Evolutionary conservation across 1,140 invertebrate genomes (phyloP).

Genomic region (Oscheius sp.): DNA sequence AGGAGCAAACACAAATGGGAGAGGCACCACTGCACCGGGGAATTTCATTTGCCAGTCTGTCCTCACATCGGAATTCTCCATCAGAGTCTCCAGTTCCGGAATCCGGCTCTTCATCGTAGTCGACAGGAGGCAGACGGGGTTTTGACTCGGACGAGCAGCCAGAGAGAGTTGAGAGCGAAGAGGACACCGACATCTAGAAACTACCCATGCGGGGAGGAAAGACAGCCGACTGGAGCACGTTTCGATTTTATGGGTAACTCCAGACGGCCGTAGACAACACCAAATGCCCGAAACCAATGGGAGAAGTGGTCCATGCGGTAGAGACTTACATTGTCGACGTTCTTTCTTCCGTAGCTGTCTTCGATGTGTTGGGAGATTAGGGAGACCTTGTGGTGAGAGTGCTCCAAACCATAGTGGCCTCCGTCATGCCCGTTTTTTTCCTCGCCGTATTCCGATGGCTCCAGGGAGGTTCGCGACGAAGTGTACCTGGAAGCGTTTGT

Average conservation of each 20-base stretch:
- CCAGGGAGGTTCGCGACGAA: conserved; percentile 57
- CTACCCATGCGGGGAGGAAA: conserved; percentile 5
- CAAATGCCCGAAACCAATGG: conserved; percentile 21
- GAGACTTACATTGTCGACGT: conserved; percentile 26
- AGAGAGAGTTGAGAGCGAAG: conserved; percentile 39
- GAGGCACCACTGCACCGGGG: conserved; percentile 16
- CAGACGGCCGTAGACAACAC: no score
- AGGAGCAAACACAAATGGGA: not conserved
- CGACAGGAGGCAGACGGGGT: conserved; percentile 47
- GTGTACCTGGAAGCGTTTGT: conserved; percentile 53
- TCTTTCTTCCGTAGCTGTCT: conserved; percentile 25
- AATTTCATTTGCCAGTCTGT: no score
- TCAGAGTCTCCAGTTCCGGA: conserved; percentile 52
- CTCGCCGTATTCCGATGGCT: conserved; percentile 59
- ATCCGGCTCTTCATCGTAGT: conserved; percentile 56
- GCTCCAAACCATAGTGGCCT: conserved; percentile 22
- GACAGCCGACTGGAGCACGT: conserved; percentile 11
- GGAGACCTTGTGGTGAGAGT: conserved; percentile 30
- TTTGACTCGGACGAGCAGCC: conserved; percentile 6
- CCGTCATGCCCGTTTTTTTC: conserved; percentile 30
- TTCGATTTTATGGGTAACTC: not conserved
- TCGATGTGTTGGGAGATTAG: conserved; percentile 36
- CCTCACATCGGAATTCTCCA: conserved; percentile 46
- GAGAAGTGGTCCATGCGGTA: conserved; percentile 13
- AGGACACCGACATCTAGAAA: conserved; percentile 52